phyloP scores from a whole-genome alignment of 2,888 invertebrate genomes.

The Baronia brevicornis region DNA sequence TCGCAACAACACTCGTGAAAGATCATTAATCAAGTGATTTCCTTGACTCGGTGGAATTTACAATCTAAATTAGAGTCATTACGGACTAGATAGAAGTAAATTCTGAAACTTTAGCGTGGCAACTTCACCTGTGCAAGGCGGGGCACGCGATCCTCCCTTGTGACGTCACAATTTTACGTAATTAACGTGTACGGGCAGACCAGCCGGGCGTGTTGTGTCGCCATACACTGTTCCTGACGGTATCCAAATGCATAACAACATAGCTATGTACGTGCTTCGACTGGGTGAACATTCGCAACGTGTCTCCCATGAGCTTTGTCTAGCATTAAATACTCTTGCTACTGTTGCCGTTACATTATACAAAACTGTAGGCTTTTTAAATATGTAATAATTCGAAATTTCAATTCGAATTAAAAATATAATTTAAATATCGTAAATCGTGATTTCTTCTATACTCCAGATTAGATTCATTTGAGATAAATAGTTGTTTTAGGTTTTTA shows the following conservation, averaged over 20 bases:
- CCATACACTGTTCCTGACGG: slow-evolving; percentile 35
- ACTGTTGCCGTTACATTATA: slow-evolving; percentile 6
- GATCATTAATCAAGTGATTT: too few relatives aligned
- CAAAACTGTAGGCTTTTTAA: slow-evolving; percentile 11
- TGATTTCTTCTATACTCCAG: too few relatives aligned
- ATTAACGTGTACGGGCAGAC: slow-evolving; percentile 50
- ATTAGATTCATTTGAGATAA: too few relatives aligned
- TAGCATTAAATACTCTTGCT: slow-evolving; percentile 8
- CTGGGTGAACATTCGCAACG: slow-evolving; percentile 41
- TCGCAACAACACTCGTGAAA: too few relatives aligned
- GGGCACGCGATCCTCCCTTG: slow-evolving; percentile 35
- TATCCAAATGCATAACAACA: slow-evolving; percentile 51
- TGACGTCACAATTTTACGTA: slow-evolving; percentile 62
- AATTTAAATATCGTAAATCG: too few relatives aligned
- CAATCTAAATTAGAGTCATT: slow-evolving; percentile 22
- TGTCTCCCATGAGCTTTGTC: slow-evolving; percentile 33
- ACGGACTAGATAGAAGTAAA: slow-evolving; percentile 33
- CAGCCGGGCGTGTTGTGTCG: slow-evolving; percentile 30
- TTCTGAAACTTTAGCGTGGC: slow-evolving; percentile 40
- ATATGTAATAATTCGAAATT: slow-evolving; percentile 3
- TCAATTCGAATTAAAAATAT: neutral
- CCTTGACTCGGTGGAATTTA: too few relatives aligned
- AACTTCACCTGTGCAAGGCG: slow-evolving; percentile 37
- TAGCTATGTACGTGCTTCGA: slow-evolving; percentile 46
- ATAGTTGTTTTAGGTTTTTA: too few relatives aligned